phyloP scores from a whole-genome alignment of 2,888 invertebrate species.

The Dynastes grantii region DNA sequence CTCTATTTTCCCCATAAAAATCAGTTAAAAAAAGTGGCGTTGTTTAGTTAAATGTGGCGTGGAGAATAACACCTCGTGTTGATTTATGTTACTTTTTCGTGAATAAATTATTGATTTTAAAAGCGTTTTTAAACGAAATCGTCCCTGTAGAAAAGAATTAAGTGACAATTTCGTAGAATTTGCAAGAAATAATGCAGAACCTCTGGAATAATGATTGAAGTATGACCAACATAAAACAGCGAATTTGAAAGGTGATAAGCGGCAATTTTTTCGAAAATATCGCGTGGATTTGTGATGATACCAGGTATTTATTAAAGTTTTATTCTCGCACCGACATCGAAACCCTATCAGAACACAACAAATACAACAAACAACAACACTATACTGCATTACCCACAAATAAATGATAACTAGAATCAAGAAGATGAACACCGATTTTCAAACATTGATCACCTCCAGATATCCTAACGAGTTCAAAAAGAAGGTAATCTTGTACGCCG shows the following conservation, averaged over 20 bases:
- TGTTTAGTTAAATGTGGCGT: neutral
- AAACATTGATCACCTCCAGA: constrained; percentile 22
- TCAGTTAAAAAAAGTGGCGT: constrained; percentile 12
- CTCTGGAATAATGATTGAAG: neutral
- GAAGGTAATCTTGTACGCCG: constrained; percentile 64
- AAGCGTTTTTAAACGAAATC: neutral
- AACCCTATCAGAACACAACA: neutral
- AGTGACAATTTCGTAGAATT: neutral
- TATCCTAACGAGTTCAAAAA: constrained; percentile 62
- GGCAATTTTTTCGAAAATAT: neutral
- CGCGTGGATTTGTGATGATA: neutral
- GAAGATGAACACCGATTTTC: constrained; percentile 35
- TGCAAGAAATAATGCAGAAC: constrained; percentile 3
- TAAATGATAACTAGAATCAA: constrained; percentile 41
- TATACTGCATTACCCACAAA: neutral
- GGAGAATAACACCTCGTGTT: neutral
- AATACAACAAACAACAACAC: constrained; percentile 3
- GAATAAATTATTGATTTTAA: neutral
- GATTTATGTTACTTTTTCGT: neutral
- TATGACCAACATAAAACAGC: constrained; percentile 23
- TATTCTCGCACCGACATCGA: neutral
- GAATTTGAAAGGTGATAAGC: neutral
- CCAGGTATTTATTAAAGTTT: constrained; percentile 2
- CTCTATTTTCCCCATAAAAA: neutral
- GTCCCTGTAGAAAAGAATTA: neutral